Base-by-base conservation (phyloP, 2,113 vertebrate species). In the Tachuris rubrigastra region DNA sequence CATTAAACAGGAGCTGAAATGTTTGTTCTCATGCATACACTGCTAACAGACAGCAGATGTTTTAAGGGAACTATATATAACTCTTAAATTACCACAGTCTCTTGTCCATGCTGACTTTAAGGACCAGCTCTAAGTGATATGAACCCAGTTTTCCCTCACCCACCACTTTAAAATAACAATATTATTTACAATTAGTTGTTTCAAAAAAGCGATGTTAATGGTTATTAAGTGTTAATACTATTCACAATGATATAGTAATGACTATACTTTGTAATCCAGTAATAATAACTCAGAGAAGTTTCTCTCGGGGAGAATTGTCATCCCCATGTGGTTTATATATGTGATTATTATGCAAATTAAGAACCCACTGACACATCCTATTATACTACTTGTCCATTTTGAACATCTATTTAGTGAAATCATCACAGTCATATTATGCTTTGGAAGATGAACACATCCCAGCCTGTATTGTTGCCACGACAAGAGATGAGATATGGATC, bases 331-430 rank as follows among this genome's bases (percentile, higher is more conserved):
- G 62, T 73, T 95, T 85, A 78, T 53, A 60, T 39, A 91, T 89
- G 89, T 31, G 92, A 89, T 94, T 94, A 15, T 53, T 79, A 82
- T 69, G 66, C 77, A 96, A 95, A 96, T 95, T 31, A 91, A 94
- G 67, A 93, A 56, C 58, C 53, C 37, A n/a, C 58, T 89, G 90
- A 93, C 90, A 92, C 68, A 91, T 96, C 55, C 77, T 77, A 89
- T 91, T 88, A 91, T 46, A 94, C 66, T 66, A 67, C 85, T 91
- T 91, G 87, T 78, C 94, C 52, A 41, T 86, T 90, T 87, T 77
- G 63, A 59, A 63, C 56, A 63, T 21, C 33, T 24, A 55, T 93
- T 90, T 73, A 63, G 55, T 86, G 93, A 91, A 95, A 84, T 90
- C 71, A 96, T 60, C 31, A 8, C 49, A 73, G 31, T 92, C 71